These are phyloP conservation scores for Adelognathus sp. DNA, from an alignment of 2,888 invertebrate species.

Conservation along the genomic window DNA sequence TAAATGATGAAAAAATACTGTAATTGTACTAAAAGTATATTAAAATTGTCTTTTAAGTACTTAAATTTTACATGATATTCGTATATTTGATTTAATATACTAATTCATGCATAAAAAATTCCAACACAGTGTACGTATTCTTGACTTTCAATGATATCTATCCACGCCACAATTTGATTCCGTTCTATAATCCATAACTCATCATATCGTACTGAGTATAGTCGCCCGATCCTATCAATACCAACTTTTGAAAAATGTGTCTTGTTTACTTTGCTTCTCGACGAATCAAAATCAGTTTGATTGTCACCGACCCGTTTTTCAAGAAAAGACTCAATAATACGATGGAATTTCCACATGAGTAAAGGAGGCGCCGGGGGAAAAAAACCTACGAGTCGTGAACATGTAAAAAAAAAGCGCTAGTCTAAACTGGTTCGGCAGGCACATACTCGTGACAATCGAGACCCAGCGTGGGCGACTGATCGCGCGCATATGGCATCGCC, in stretches of 20 bases:
- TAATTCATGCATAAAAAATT: too few relatives aligned
- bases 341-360: background rate
- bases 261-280: background rate
- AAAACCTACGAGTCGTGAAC: background rate
- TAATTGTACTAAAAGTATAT: too few relatives aligned
- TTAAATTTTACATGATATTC: too few relatives aligned
- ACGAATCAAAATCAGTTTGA: background rate
- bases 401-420: background rate
- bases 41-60: too few relatives aligned
- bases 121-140: slow-evolving; percentile 57
- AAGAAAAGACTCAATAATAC: slow-evolving; percentile 6
- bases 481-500: slow-evolving; percentile 15
- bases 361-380: background rate
- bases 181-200: background rate
- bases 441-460: background rate
- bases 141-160: slow-evolving; percentile 63
- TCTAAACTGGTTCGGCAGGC: slow-evolving; percentile 13
- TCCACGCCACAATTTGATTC: slow-evolving; percentile 22
- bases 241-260: background rate
- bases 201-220: background rate
- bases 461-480: slow-evolving; percentile 27
- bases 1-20: too few relatives aligned
- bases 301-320: background rate
- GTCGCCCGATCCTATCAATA: background rate
- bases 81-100: too few relatives aligned